Percentiles rank a stretch among this genome's conserved stretches.
phyloP scores from a whole-genome alignment of 1,140 invertebrate genomes.

The Apis florea region DNA sequence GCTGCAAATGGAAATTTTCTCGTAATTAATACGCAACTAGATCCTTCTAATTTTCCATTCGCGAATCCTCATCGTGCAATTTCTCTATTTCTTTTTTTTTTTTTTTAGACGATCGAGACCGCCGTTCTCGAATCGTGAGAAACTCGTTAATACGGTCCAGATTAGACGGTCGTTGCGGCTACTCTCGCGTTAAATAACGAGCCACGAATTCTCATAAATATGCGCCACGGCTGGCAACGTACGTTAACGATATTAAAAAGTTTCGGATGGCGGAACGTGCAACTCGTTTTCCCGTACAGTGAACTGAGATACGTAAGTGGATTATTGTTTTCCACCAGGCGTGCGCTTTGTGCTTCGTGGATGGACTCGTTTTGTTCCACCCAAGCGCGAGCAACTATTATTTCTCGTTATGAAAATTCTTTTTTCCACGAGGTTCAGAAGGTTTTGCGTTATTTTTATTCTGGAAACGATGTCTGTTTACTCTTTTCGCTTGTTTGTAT shows the following conservation, averaged over 20 bases:
- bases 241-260: constrained; percentile 47
- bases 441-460: not conserved
- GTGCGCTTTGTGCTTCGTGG: constrained; percentile 1
- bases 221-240: constrained; percentile 18
- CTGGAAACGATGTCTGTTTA: too few relatives aligned
- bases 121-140: not conserved
- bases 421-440: not conserved
- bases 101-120: not conserved
- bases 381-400: constrained; percentile 23
- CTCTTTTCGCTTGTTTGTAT: too few relatives aligned
- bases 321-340: constrained; percentile 43
- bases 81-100: not conserved
- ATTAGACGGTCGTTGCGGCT: not conserved
- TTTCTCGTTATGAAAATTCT: constrained; percentile 35
- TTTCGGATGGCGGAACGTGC: constrained; percentile 18
- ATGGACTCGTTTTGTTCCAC: constrained; percentile 21
- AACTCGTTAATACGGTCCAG: not conserved
- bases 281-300: constrained; percentile 35
- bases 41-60: not conserved
- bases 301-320: constrained; percentile 44
- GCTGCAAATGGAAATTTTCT: not conserved
- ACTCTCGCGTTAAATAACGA: constrained; percentile 10
- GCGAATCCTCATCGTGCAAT: not conserved
- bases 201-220: constrained; percentile 23
- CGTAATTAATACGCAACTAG: not conserved